These are phyloP conservation scores for Macquaria ambigua DNA, from an alignment of 2,113 vertebrate genomes.

Conservation along the genomic window DNA sequence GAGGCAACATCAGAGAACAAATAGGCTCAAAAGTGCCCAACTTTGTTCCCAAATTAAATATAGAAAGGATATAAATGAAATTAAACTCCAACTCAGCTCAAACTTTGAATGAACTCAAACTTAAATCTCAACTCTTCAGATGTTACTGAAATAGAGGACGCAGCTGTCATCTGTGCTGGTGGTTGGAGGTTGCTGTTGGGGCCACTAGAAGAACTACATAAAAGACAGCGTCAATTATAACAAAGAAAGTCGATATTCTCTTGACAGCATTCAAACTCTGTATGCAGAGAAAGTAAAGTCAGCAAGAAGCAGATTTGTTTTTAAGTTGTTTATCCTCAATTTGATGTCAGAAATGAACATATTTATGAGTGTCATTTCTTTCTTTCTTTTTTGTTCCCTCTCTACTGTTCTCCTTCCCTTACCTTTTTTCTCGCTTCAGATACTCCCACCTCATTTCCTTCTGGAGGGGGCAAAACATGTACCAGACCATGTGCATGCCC, in stretches of 20 bases:
- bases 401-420: background rate
- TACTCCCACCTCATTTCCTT: background rate
- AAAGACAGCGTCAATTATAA: conserved; percentile 29
- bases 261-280: conserved; percentile 10
- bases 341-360: conserved; percentile 15
- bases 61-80: background rate
- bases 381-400: background rate
- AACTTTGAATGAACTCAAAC: conserved; percentile 30
- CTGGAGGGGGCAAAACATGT: conserved; percentile 37
- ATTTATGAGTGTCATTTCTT: background rate
- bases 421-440: background rate
- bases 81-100: background rate
- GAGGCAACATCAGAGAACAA: background rate
- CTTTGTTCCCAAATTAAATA: conserved; percentile 13
- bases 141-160: conserved; percentile 23
- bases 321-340: conserved; percentile 1
- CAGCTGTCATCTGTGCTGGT: conserved; percentile 29
- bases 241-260: conserved; percentile 42
- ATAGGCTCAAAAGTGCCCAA: conserved; percentile 1
- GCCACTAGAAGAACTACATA: conserved; percentile 44
- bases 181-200: conserved; percentile 33
- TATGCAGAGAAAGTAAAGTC: background rate
- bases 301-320: background rate
- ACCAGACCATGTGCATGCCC: conserved; percentile 41
- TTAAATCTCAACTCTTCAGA: conserved; percentile 12